Evolutionary conservation across 2,888 invertebrate species (phyloP).

Genomic region (Cerastoderma edule): DNA sequence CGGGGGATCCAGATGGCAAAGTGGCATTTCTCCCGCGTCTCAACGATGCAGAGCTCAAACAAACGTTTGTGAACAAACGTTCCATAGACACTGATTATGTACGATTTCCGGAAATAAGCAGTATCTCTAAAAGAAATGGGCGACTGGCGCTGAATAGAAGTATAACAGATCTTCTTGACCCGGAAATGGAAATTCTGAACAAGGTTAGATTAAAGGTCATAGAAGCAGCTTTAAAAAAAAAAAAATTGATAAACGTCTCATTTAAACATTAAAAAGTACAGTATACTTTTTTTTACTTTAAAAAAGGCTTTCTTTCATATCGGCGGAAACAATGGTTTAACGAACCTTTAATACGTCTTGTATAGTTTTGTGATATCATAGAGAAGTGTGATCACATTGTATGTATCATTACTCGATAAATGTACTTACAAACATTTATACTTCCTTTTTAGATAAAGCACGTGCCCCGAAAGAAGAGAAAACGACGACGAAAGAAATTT

Average conservation of each 20-base stretch:
- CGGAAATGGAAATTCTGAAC: constrained; percentile 48
- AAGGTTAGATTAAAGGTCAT: too few relatives aligned
- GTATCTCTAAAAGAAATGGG: constrained; percentile 14
- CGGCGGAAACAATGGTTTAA: too few relatives aligned
- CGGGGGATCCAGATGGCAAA: neutral
- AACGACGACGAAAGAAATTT: constrained; percentile 18
- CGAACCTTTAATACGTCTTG: too few relatives aligned
- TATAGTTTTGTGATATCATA: too few relatives aligned
- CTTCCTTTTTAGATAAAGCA: constrained; percentile 35
- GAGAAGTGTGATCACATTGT: too few relatives aligned
- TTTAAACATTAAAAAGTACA: too few relatives aligned
- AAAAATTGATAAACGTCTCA: too few relatives aligned
- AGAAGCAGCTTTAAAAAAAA: too few relatives aligned
- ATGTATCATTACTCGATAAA: too few relatives aligned
- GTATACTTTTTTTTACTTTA: too few relatives aligned
- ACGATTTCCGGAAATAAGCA: constrained; percentile 40
- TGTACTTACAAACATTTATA: too few relatives aligned
- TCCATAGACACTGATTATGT: constrained; percentile 16
- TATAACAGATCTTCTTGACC: constrained; percentile 48
- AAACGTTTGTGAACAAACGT: neutral
- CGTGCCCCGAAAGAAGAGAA: constrained; percentile 30
- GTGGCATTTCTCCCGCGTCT: constrained; percentile 16
- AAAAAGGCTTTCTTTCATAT: too few relatives aligned
- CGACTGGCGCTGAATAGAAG: constrained; percentile 36
- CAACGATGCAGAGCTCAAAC: constrained; percentile 9